Evolutionary conservation across 2,113 vertebrate species (phyloP).

Genomic region (Eudyptes chrysolophus): DNA sequence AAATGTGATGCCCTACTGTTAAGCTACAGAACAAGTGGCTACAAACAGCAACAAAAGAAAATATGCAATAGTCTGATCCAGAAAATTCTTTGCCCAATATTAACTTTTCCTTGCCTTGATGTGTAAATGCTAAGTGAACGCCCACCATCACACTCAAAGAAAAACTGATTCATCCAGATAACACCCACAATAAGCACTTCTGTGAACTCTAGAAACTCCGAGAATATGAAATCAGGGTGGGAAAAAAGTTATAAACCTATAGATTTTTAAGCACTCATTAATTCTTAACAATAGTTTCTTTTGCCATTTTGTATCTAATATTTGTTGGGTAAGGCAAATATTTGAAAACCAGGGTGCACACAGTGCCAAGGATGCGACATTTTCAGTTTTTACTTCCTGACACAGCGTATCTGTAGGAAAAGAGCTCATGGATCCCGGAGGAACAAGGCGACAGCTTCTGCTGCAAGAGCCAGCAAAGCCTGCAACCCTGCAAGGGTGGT

Average conservation of each 20-base stretch:
- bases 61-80: accelerated
- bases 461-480: neutral
- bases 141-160: neutral
- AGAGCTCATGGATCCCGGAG: neutral
- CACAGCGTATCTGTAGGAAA: neutral
- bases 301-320: neutral
- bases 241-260: neutral
- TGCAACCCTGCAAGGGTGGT: accelerated
- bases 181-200: neutral
- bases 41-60: neutral
- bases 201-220: neutral
- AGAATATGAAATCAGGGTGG: neutral
- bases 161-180: neutral
- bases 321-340: neutral
- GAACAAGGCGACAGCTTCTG: neutral
- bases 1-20: neutral
- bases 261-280: neutral
- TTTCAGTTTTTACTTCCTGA: neutral
- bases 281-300: neutral
- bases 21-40: neutral
- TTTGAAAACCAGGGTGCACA: neutral
- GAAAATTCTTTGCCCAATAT: neutral
- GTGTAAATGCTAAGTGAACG: neutral
- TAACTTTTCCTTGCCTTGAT: neutral
- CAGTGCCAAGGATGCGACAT: neutral